Evolutionary conservation across 2,888 invertebrate species (phyloP), one percentile per base, ranked within the genome.

Genomic region (Brachypalpus laphriformis): DNA sequence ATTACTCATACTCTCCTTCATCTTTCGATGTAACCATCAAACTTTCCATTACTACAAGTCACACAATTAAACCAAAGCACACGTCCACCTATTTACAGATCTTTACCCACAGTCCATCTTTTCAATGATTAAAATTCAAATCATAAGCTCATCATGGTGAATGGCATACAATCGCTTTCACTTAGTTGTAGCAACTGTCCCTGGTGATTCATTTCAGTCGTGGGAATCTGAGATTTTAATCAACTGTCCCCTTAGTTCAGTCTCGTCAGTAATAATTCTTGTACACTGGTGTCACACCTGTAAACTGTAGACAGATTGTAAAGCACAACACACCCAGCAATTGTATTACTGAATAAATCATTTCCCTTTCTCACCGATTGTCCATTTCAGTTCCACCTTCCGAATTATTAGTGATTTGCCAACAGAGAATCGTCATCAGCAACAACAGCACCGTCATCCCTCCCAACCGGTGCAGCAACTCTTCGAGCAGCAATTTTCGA

Each of bases 341-440:
- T 68, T 82, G 82, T 61, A 47, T 81, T 61, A 70, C 59, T 85
- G 70, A 85, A 85, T 85, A 80, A 85, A 85, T 85, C 57, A 85
- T 78, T 51, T 74, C 54, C 25, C 34, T 34, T 9, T 8, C 31
- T 63, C 37, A 25, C 57, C 42, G 54, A 71, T 68, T 61, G 56
- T 54, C 18, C 47, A 66, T 68, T 83, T 72, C 83, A 85, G 83
- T 66, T 57, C 85, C 9, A 61, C 45, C 51, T 81, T 57, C 57
- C 80, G 80, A 65, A 57, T 77, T 77, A 42, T 77, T 20, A 57
- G 76, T 76, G 77, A 76, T 71, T 31, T 75, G 42, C 65, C 63
- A 65, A 47, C 70, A 16, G 83, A 75, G 34, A 75, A 42, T 51
- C 83, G 75, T 22, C 77, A 87, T 90, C 88, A 91, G 57, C 45